phyloP scores from a whole-genome alignment of 2,113 vertebrate genomes.

The Nesospiza acunhae region DNA sequence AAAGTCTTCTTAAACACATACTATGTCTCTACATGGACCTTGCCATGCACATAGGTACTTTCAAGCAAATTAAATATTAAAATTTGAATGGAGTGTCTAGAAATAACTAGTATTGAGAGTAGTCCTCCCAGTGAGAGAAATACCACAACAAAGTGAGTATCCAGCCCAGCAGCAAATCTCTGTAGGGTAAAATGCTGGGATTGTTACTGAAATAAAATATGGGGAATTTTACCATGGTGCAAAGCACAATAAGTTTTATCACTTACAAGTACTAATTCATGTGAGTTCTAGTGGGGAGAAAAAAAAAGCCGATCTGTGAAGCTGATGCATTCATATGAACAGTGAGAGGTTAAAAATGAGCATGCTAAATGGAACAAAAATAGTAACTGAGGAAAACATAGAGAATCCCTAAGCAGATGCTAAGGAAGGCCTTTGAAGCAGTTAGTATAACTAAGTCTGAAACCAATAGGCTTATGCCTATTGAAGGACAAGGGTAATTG shows the following conservation, averaged over 20 bases:
- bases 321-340: slow-evolving; percentile 7
- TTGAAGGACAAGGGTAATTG: slow-evolving; percentile 69
- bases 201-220: not conserved
- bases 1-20: not conserved
- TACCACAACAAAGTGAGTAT: slow-evolving; percentile 54
- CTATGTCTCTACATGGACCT: not conserved
- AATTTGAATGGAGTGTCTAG: slow-evolving; percentile 21
- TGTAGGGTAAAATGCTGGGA: not conserved
- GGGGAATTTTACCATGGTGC: not conserved
- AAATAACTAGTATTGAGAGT: slow-evolving; percentile 13
- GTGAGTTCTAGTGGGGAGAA: not conserved
- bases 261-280: not conserved
- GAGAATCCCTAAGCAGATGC: slow-evolving; percentile 61
- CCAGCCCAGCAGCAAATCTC: not conserved
- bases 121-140: slow-evolving; percentile 18
- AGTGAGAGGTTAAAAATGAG: slow-evolving; percentile 62
- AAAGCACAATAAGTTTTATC: not conserved
- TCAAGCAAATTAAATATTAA: not conserved
- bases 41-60: not conserved
- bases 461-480: slow-evolving; percentile 66
- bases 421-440: slow-evolving; percentile 63
- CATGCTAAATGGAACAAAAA: slow-evolving; percentile 50
- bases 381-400: slow-evolving; percentile 54
- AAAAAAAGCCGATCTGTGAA: not conserved
- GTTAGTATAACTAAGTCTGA: slow-evolving; percentile 63